Conservation (phyloP, 2,888 invertebrate species). For the Drosophila flavopinicola region DNA sequence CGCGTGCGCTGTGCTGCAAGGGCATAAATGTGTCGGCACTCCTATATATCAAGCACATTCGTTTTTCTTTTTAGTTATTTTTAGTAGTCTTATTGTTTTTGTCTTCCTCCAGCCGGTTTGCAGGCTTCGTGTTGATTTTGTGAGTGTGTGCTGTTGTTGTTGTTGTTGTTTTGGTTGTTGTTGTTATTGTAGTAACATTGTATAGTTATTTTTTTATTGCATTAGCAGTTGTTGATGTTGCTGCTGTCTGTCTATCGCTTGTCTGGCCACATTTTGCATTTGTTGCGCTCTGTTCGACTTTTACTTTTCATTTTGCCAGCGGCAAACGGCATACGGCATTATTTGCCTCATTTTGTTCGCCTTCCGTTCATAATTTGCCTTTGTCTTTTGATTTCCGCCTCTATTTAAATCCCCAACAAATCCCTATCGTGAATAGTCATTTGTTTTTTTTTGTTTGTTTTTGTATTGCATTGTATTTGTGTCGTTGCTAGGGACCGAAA, state of each 20-base stretch:
- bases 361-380: conserved; percentile 38
- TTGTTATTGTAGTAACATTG: conserved; percentile 28
- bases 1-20: conserved; percentile 32
- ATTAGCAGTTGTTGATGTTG: conserved; percentile 10
- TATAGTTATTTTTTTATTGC: conserved; percentile 20
- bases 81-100: background rate
- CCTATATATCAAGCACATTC: conserved; percentile 24
- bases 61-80: conserved; percentile 4
- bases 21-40: conserved; percentile 42
- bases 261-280: conserved; percentile 69
- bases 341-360: conserved; percentile 6
- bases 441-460: conserved; percentile 11
- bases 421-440: conserved; percentile 10
- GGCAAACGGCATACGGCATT: conserved; percentile 2
- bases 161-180: background rate
- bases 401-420: conserved; percentile 24
- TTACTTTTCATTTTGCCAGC: conserved; percentile 70
- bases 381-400: conserved; percentile 50
- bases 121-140: conserved; percentile 31
- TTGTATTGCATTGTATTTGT: conserved; percentile 19
- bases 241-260: conserved; percentile 42
- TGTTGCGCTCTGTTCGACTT: conserved; percentile 75
- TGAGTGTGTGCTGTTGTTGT: conserved; percentile 5
- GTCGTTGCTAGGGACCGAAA: conserved; percentile 23
- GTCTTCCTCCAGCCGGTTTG: conserved; percentile 34